Percentiles rank a stretch among this genome's conserved stretches.
These are phyloP conservation scores for Ictalurus punctatus DNA, from an alignment of 2,113 vertebrate species.

Conservation along the genomic window DNA sequence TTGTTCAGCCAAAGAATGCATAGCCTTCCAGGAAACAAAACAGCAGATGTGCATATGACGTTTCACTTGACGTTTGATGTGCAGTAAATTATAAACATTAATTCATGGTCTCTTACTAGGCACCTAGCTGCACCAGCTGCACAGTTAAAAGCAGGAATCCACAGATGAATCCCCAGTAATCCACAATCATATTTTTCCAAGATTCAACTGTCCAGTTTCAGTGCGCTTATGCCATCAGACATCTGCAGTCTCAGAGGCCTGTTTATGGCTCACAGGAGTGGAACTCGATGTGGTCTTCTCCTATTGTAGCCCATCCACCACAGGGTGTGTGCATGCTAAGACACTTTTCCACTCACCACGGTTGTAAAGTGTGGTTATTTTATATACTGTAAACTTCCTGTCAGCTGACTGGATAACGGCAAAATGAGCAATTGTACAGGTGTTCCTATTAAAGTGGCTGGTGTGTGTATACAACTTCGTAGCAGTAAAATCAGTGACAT, in stretches of 20 bases:
- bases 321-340: neutral
- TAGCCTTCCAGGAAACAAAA: slow-evolving; percentile 3
- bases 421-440: neutral
- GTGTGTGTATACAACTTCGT: neutral
- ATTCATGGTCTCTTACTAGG: neutral
- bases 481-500: neutral
- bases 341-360: neutral
- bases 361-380: neutral
- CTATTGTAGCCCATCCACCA: neutral
- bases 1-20: slow-evolving; percentile 3
- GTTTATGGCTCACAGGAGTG: neutral
- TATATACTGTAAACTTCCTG: neutral
- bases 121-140: neutral
- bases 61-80: neutral
- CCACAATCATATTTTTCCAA: neutral
- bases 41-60: neutral
- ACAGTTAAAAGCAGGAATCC: neutral
- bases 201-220: neutral
- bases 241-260: neutral
- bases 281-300: neutral
- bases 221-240: neutral
- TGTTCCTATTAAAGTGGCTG: neutral
- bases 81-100: slow-evolving; percentile 5
- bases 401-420: neutral
- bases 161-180: neutral